A percentile compares a stretch with the other conserved stretches of the same genome.
Evolutionary conservation across 2,797 vertebrate species (phyloP).

Genomic region (Sebastes trivittatus): DNA sequence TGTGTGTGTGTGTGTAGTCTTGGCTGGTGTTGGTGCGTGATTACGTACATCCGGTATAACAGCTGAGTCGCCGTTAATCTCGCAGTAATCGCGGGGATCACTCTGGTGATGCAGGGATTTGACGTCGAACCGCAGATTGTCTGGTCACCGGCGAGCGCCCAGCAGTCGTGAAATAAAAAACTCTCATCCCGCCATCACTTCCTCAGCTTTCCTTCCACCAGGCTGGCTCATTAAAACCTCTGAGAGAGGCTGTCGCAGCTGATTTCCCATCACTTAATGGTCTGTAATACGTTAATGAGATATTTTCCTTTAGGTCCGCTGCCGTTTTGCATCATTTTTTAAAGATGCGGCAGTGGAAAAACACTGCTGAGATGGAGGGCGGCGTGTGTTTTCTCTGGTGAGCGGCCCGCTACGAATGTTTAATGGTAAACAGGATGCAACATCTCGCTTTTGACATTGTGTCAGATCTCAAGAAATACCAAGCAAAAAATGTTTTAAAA

Average conservation of each 20-base stretch:
- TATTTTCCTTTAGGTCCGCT: slow-evolving; percentile 68
- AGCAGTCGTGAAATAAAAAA: slow-evolving; percentile 62
- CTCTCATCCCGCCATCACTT: slow-evolving; percentile 41
- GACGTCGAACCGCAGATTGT: slow-evolving; percentile 40
- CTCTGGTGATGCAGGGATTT: slow-evolving; percentile 44
- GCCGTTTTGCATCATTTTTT: slow-evolving; percentile 58
- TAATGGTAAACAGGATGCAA: slow-evolving; percentile 49
- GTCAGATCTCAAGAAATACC: slow-evolving; percentile 44
- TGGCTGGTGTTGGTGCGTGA: slow-evolving; percentile 24
- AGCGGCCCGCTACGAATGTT: slow-evolving; percentile 27
- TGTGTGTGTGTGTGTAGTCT: slow-evolving; percentile 8
- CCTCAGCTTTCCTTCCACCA: slow-evolving; percentile 31
- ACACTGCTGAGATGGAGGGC: slow-evolving; percentile 25
- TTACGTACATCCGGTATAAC: slow-evolving; percentile 37
- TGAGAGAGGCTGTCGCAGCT: slow-evolving; percentile 46
- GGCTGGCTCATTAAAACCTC: slow-evolving; percentile 65
- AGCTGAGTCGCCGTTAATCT: slow-evolving; percentile 64
- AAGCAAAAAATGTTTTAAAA: neutral
- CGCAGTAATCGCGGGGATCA: slow-evolving; percentile 60
- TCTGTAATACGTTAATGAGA: slow-evolving; percentile 63
- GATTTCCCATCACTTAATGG: slow-evolving; percentile 70
- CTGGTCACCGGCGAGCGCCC: slow-evolving; percentile 44
- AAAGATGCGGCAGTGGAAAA: slow-evolving; percentile 29
- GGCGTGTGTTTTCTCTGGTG: slow-evolving; percentile 4
- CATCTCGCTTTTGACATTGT: slow-evolving; percentile 47